Conservation (phyloP, 2,113 vertebrate species). For the Catharus minimus region DNA sequence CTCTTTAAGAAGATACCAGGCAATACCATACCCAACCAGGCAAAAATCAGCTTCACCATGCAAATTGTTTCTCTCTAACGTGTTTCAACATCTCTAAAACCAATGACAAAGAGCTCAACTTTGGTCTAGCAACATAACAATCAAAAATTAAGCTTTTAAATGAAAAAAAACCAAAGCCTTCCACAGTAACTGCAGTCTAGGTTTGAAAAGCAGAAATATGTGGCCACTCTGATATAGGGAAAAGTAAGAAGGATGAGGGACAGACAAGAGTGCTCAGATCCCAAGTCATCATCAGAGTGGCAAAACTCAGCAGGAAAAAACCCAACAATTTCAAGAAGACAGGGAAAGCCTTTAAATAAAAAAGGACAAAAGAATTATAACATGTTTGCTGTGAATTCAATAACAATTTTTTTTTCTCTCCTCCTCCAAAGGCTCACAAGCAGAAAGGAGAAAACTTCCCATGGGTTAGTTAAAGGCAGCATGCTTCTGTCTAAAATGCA, state of each 20-base stretch:
- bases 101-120: neutral
- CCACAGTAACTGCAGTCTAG: neutral
- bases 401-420: neutral
- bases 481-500: neutral
- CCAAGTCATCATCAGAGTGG: accelerated
- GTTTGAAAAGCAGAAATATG: neutral
- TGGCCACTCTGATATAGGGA: neutral
- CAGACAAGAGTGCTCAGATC: neutral
- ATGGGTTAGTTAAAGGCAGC: neutral
- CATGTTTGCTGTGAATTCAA: neutral
- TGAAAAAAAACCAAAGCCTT: slow-evolving; percentile 2
- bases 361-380: neutral
- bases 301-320: neutral
- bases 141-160: slow-evolving; percentile 14
- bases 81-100: slow-evolving; percentile 2
- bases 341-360: neutral
- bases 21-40: neutral
- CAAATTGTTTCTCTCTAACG: neutral
- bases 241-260: neutral
- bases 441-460: neutral
- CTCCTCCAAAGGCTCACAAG: neutral
- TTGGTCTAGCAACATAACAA: neutral
- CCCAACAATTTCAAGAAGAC: neutral
- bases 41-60: neutral
- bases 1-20: neutral